Conservation (phyloP, 2,797 vertebrate species). For the Oreochromis mossambicus region DNA sequence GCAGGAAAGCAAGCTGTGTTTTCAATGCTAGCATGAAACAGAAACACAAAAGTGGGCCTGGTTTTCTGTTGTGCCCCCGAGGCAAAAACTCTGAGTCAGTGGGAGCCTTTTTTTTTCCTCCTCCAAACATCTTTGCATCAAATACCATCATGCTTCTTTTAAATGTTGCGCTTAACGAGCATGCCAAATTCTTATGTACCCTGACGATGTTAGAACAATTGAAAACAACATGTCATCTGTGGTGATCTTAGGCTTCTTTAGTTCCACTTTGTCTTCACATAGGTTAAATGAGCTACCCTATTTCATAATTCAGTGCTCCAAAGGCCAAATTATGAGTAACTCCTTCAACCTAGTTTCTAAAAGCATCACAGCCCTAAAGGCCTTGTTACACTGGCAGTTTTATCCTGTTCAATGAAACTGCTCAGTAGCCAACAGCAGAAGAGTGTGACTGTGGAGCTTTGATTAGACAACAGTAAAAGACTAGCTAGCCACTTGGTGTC, state of each 20-base stretch:
- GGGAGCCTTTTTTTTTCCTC: slow-evolving; percentile 2
- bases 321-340: slow-evolving; percentile 47
- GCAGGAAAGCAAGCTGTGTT: slow-evolving; percentile 39
- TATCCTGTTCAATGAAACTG: slow-evolving; percentile 8
- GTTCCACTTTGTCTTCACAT: background rate
- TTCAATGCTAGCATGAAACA: slow-evolving; percentile 43
- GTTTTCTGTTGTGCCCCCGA: slow-evolving; percentile 30
- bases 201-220: background rate
- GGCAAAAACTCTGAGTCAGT: slow-evolving; percentile 48
- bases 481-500: background rate
- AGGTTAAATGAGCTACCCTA: slow-evolving; percentile 16
- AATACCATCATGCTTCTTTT: background rate
- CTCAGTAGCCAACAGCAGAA: slow-evolving; percentile 6
- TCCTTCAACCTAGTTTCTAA: slow-evolving; percentile 49
- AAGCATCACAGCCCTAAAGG: slow-evolving; percentile 43
- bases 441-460: background rate
- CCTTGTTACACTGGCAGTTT: slow-evolving; percentile 10
- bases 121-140: slow-evolving; percentile 35
- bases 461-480: slow-evolving; percentile 2
- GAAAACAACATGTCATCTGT: background rate
- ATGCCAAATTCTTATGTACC: slow-evolving; percentile 2
- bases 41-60: slow-evolving; percentile 29
- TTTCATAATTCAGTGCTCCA: slow-evolving; percentile 35
- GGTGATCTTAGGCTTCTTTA: background rate
- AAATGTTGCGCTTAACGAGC: slow-evolving; percentile 3